Evolutionary conservation across 2,113 vertebrate species (phyloP).

Genomic region (Elanoides forficatus): DNA sequence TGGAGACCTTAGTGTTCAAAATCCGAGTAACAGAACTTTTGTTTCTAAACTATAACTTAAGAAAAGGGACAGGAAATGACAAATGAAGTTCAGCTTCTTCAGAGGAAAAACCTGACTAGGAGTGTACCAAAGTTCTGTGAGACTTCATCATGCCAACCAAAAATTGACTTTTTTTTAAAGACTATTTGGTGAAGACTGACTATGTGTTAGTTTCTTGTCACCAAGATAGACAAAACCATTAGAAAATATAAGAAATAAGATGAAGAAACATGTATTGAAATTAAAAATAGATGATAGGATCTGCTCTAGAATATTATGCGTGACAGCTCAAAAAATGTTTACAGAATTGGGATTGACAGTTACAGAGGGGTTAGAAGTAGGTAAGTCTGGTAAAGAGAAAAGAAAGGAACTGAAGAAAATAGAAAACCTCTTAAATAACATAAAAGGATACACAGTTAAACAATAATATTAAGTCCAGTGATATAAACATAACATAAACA

Average conservation of each 20-base stretch:
- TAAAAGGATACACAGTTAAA: background rate
- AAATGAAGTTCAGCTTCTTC: background rate
- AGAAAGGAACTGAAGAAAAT: background rate
- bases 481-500: background rate
- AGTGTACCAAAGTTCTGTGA: background rate
- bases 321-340: background rate
- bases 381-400: background rate
- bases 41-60: background rate
- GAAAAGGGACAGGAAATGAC: background rate
- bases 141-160: background rate
- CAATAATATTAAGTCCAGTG: background rate
- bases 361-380: background rate
- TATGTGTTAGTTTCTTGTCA: background rate
- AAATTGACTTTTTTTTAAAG: background rate
- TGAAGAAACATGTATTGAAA: background rate
- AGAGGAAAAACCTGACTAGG: background rate
- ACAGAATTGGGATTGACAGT: background rate
- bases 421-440: background rate
- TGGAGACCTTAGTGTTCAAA: background rate
- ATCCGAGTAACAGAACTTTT: background rate
- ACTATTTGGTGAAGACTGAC: background rate
- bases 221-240: background rate
- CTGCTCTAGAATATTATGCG: background rate
- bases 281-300: background rate
- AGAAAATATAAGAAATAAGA: background rate